Percentiles rank a stretch among this genome's conserved stretches.
Evolutionary conservation across 2,797 vertebrate species (phyloP).

Genomic region (Cacajao melanocephalus): DNA sequence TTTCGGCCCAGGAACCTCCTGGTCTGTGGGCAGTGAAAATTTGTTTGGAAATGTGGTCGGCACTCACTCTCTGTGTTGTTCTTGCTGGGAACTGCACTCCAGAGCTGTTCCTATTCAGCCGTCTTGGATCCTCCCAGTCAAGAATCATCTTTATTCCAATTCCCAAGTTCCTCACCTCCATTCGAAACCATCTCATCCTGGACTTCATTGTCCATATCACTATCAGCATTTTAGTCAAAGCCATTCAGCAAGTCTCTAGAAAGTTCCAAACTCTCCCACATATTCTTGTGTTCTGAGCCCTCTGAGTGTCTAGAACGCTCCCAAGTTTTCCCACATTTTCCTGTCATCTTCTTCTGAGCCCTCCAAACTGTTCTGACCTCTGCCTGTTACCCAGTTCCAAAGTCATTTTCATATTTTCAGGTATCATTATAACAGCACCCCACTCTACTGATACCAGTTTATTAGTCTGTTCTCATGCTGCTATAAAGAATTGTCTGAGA

Average conservation of each 20-base stretch:
- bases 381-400: not conserved
- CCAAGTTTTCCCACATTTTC: not conserved
- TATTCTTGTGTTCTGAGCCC: not conserved
- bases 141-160: not conserved
- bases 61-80: too few relatives aligned
- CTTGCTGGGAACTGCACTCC: too few relatives aligned
- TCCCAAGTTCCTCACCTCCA: not conserved
- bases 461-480: not conserved
- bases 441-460: not conserved
- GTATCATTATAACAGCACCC: not conserved
- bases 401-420: not conserved
- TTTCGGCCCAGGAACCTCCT: too few relatives aligned
- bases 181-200: not conserved
- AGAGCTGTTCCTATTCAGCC: too few relatives aligned
- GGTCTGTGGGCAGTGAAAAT: too few relatives aligned
- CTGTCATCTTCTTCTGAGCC: not conserved
- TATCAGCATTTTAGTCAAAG: not conserved
- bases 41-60: too few relatives aligned
- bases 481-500: not conserved
- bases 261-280: not conserved
- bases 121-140: not conserved
- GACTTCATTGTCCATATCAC: not conserved
- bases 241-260: not conserved
- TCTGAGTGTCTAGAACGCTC: not conserved
- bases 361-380: not conserved